Evolutionary conservation across 1,140 invertebrate genomes (phyloP).

Genomic region (Araneus ventricosus): DNA sequence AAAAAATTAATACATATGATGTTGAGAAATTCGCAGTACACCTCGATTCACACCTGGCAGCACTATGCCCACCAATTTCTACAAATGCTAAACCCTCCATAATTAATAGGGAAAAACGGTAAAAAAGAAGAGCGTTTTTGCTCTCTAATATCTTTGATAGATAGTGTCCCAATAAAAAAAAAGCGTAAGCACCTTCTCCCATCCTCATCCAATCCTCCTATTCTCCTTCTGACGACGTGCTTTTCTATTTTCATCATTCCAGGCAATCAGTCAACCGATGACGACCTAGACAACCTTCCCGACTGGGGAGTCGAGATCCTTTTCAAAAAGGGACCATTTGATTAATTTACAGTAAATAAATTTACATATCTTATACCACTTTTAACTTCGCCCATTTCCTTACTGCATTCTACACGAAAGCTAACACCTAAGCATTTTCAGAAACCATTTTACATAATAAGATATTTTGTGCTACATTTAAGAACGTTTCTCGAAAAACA

Average conservation of each 20-base stretch:
- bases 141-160: slow-evolving; percentile 39
- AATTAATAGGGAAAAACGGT: background rate
- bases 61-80: background rate
- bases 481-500: too few species aligned
- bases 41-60: background rate
- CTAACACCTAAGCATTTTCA: too few species aligned
- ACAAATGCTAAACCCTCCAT: background rate
- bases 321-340: background rate
- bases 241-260: slow-evolving; percentile 64
- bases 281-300: slow-evolving; percentile 52
- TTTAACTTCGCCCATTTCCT: too few species aligned
- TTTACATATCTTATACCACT: too few species aligned
- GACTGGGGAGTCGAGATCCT: slow-evolving; percentile 11
- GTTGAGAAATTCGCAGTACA: background rate
- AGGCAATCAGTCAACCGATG: slow-evolving; percentile 61
- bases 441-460: too few species aligned
- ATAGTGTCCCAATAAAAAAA: slow-evolving; percentile 22
- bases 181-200: background rate
- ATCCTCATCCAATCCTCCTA: slow-evolving; percentile 1
- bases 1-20: background rate
- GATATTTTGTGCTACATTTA: too few species aligned
- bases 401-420: background rate
- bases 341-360: too few species aligned
- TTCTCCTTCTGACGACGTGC: background rate
- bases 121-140: background rate